These are phyloP conservation scores for Pholis gunnellus DNA, from an alignment of 2,113 vertebrate genomes.

Conservation along the genomic window DNA sequence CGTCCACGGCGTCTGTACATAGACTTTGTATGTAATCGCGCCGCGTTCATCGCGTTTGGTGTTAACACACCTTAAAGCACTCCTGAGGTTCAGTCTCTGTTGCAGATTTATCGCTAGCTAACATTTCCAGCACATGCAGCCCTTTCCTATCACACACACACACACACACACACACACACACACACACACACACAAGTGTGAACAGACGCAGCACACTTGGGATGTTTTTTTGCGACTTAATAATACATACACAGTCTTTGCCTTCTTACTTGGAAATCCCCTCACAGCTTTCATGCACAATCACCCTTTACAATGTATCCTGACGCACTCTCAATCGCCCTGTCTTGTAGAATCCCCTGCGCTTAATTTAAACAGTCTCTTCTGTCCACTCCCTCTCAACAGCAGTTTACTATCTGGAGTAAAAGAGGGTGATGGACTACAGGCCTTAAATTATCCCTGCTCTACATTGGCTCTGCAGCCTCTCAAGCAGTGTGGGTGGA, in stretches of 20 bases:
- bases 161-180: background rate
- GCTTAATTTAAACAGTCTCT: constrained; percentile 70
- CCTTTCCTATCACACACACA: background rate
- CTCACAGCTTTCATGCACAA: constrained; percentile 50
- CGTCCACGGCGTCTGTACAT: too few relatives aligned
- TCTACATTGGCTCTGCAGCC: constrained; percentile 66
- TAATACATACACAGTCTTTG: constrained; percentile 42
- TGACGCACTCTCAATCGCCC: constrained; percentile 39
- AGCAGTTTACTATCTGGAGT: constrained; percentile 66
- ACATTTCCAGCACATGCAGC: background rate
- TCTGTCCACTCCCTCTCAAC: constrained; percentile 45
- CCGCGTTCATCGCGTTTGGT: too few relatives aligned
- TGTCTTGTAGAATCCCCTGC: constrained; percentile 57
- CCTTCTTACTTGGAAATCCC: constrained; percentile 41
- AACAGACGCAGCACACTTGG: background rate
- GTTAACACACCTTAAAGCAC: too few relatives aligned
- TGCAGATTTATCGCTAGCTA: constrained; percentile 2
- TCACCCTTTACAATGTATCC: constrained; percentile 61
- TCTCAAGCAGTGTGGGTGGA: constrained; percentile 73
- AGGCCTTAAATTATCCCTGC: constrained; percentile 76
- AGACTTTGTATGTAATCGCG: too few relatives aligned
- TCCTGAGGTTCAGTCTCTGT: background rate
- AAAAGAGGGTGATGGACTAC: constrained; percentile 57
- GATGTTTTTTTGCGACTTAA: constrained; percentile 9
- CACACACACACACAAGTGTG: background rate